These are phyloP conservation scores for Acanthaster planci DNA, from an alignment of 35 echinoderm and acorn worm species.

Conservation along the genomic window DNA sequence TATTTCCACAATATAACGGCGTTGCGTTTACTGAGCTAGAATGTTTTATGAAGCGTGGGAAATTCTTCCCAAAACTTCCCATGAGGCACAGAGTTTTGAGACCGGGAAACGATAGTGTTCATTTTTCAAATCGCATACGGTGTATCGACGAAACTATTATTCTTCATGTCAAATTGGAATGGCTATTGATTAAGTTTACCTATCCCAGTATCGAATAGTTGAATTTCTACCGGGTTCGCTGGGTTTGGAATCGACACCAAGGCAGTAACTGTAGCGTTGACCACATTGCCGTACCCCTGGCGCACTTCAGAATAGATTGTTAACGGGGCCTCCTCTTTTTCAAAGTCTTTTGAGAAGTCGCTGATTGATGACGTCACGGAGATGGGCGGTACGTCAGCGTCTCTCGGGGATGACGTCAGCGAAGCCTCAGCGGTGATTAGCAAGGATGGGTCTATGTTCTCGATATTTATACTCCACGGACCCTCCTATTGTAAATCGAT, in stretches of 20 bases:
- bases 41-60: too few species aligned
- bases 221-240: not conserved
- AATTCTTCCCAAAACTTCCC: too few species aligned
- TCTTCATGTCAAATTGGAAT: too few species aligned
- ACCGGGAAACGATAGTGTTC: too few species aligned
- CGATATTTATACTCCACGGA: not conserved
- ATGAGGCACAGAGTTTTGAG: too few species aligned
- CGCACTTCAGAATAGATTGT: constrained; percentile 42
- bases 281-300: constrained; percentile 31
- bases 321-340: not conserved
- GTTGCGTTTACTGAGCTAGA: too few species aligned
- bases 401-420: not conserved
- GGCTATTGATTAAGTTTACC: constrained; percentile 36
- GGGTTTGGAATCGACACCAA: constrained; percentile 29
- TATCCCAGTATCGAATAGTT: constrained; percentile 50
- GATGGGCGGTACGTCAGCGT: constrained; percentile 6
- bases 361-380: not conserved
- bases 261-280: constrained; percentile 48
- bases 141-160: too few species aligned
- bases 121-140: too few species aligned
- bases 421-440: not conserved
- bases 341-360: not conserved
- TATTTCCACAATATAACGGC: too few species aligned
- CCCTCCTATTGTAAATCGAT: not conserved
- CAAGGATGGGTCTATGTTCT: not conserved